These are phyloP conservation scores for Halictus rubicundus DNA, from an alignment of 1,140 invertebrate genomes.

Conservation along the genomic window DNA sequence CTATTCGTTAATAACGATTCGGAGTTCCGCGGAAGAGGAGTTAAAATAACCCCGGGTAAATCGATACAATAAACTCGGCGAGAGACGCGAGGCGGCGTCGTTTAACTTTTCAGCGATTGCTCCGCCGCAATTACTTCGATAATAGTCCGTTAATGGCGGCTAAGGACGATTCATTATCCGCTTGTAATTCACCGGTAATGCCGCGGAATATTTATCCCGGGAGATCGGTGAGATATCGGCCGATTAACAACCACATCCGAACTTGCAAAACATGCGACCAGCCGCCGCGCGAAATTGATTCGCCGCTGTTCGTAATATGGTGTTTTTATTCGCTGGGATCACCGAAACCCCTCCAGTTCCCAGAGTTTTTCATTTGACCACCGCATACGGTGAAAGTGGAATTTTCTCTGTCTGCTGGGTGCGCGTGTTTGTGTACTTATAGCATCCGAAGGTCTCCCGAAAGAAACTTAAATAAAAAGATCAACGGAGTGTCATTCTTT, in stretches of 20 bases:
- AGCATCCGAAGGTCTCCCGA: too few relatives aligned
- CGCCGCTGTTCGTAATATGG: background rate
- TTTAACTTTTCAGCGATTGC: constrained; percentile 57
- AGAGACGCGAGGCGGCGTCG: constrained; percentile 6
- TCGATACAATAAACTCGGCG: constrained; percentile 56
- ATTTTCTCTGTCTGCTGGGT: too few relatives aligned
- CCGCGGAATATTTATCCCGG: background rate
- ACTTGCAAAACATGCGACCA: background rate
- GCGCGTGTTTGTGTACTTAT: too few relatives aligned
- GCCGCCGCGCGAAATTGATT: background rate
- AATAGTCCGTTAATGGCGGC: constrained; percentile 26
- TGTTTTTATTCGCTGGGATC: too few relatives aligned
- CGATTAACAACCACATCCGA: background rate
- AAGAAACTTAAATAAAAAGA: too few relatives aligned
- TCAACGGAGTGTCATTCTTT: too few relatives aligned
- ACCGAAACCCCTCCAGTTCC: too few relatives aligned
- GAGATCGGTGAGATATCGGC: background rate
- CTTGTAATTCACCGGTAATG: constrained; percentile 23
- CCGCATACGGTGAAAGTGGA: too few relatives aligned
- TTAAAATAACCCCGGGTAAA: constrained; percentile 57
- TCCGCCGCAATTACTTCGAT: constrained; percentile 51
- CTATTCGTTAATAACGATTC: constrained; percentile 26
- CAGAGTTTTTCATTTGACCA: too few relatives aligned
- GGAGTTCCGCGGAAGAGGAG: constrained; percentile 37
- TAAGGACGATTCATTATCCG: constrained; percentile 17